A percentile compares a stretch with the other conserved stretches of the same genome.
Conservation (phyloP, 2,888 invertebrate species). For the Neoaliturus tenellus region DNA sequence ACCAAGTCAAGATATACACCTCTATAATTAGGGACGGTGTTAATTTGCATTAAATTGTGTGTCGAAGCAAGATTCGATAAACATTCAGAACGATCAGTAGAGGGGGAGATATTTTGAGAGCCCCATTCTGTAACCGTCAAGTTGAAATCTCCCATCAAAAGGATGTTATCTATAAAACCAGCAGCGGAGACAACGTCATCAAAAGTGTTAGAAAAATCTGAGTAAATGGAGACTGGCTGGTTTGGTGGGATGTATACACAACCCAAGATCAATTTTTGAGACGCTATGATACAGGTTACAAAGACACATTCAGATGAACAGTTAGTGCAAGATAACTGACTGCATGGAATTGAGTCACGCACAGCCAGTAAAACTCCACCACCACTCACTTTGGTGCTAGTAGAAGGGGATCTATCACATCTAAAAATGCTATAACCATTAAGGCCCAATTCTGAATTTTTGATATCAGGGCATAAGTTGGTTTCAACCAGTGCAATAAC, state of each 20-base stretch:
- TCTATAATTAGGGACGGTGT: neutral
- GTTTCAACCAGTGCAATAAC: neutral
- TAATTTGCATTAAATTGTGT: neutral
- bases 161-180: too few species aligned
- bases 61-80: neutral
- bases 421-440: neutral
- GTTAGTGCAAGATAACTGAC: too few species aligned
- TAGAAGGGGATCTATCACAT: neutral
- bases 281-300: too few species aligned
- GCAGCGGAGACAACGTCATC: too few species aligned
- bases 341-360: too few species aligned
- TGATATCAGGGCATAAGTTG: neutral
- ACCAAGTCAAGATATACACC: neutral
- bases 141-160: conserved; percentile 12
- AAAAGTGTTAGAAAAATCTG: too few species aligned
- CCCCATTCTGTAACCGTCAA: neutral
- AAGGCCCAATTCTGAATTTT: neutral
- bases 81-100: neutral
- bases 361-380: too few species aligned
- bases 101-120: neutral
- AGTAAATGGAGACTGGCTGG: too few species aligned
- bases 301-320: too few species aligned
- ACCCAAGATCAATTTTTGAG: too few species aligned
- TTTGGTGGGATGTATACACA: too few species aligned
- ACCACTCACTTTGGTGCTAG: neutral